These are phyloP conservation scores for Drosophila tani DNA, from an alignment of 1,140 invertebrate species.

Conservation along the genomic window DNA sequence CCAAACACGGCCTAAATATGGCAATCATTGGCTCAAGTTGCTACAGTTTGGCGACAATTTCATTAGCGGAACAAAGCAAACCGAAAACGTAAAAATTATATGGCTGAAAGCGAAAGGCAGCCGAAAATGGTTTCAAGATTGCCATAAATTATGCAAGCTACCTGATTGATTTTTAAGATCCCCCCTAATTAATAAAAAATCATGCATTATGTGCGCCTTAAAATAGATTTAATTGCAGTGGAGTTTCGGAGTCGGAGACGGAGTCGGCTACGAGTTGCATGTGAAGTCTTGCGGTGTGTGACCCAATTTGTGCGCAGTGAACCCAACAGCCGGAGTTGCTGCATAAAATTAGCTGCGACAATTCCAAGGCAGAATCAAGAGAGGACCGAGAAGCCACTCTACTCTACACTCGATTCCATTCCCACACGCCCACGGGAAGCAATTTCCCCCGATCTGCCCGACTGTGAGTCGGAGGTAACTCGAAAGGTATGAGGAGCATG, in stretches of 20 bases:
- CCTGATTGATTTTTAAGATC: constrained; percentile 72
- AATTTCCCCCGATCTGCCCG: constrained; percentile 33
- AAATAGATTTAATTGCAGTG: constrained; percentile 59
- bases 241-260: not conserved
- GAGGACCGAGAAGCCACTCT: constrained; percentile 8
- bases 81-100: constrained; percentile 33
- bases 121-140: constrained; percentile 34
- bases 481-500: constrained; percentile 44
- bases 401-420: constrained; percentile 21
- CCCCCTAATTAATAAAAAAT: constrained; percentile 72
- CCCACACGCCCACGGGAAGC: constrained; percentile 70
- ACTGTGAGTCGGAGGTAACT: constrained; percentile 1
- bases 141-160: constrained; percentile 66
- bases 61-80: constrained; percentile 56
- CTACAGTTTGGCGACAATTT: constrained; percentile 74
- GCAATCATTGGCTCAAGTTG: constrained; percentile 50
- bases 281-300: constrained; percentile 51
- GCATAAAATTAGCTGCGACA: constrained; percentile 74
- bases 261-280: constrained; percentile 46
- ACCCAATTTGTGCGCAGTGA: constrained; percentile 79
- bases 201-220: constrained; percentile 25
- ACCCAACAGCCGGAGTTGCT: constrained; percentile 48
- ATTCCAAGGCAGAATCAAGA: constrained; percentile 46
- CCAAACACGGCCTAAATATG: constrained; percentile 65
- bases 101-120: constrained; percentile 67